Evolutionary conservation across 2,888 invertebrate species (phyloP), one percentile per base, ranked within the genome.

Genomic region (Torymus tubicola): DNA sequence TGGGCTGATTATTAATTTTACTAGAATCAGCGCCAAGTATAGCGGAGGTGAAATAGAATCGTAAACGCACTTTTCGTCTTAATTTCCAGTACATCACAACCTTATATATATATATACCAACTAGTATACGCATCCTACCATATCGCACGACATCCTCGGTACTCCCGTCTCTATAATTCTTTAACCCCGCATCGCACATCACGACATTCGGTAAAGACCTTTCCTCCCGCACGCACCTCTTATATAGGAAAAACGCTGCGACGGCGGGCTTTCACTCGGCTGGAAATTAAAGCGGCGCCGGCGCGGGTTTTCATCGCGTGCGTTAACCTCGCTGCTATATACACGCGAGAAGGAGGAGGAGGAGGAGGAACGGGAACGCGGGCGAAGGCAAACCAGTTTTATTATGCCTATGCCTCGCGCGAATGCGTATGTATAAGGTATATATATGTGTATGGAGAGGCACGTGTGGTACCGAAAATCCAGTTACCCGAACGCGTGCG

Each of bases 321-420:
- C 81, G 57, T 77, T 76, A 77, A 81, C 76, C 81, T 78, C 61
- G 52, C n/a, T 42, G 42, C 8, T 8, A 5, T 8, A 1, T 1
- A 8, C 5, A 8, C 8, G 16, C 1, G 52, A 42, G 50, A 12
- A 50, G 55, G 8, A 42, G 42, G 42, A 50, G 12, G 52, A 42
- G 50, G 18, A 50, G 55, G 21, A 14, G 21, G 52, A 68, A 68
- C 68, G 55, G 68, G 68, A 67, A 67, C 68, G 68, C 68, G 24
- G 3, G 42, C 83, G 85, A 86, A 86, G 87, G 87, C 84, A 83
- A 87, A 84, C 86, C 85, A 79, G 86, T 87, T 83, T 82, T 58
- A 16, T 70, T 61, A 31, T 50, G 57, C 50, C 52, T 14, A n/a
- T 50, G 5, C 50, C 78, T 68, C 75, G 78, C 64, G 78, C 61